A percentile compares a stretch with the other conserved stretches of the same genome.
Evolutionary conservation across 37 sponge, comb jelly and placozoan species (phyloP).

Genomic region (Halisarca cf. caerulea): DNA sequence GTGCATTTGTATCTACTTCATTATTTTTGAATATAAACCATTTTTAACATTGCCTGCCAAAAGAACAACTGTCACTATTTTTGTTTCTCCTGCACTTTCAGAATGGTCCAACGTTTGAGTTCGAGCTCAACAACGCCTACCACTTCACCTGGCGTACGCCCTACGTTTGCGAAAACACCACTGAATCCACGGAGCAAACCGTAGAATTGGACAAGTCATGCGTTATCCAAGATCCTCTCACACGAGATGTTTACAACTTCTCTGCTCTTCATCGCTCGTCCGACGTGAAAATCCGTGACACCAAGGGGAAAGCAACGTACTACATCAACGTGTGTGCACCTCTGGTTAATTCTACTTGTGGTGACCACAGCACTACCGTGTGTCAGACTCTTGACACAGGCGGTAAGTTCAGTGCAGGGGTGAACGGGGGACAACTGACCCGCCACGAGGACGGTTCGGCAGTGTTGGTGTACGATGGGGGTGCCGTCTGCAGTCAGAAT

Average conservation of each 20-base stretch:
- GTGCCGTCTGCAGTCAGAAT: conserved; percentile 35
- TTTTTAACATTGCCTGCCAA: too few relatives aligned
- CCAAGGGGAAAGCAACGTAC: neutral
- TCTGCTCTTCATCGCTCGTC: neutral
- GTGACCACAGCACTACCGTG: neutral
- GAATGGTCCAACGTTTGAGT: conserved; percentile 29
- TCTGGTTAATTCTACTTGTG: neutral
- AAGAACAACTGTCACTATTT: too few relatives aligned
- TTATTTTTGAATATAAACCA: too few relatives aligned
- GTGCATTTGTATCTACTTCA: too few relatives aligned
- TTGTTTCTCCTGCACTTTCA: too few relatives aligned
- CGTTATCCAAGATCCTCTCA: conserved; percentile 23
- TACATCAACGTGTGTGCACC: conserved; percentile 23
- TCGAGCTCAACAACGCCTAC: conserved; percentile 28
- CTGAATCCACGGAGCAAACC: neutral
- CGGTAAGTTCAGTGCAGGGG: conserved; percentile 10
- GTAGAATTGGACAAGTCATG: conserved; percentile 18
- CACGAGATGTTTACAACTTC: conserved; percentile 52
- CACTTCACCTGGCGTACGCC: conserved; percentile 66
- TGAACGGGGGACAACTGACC: neutral
- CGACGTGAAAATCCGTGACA: neutral
- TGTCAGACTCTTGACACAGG: conserved; percentile 54
- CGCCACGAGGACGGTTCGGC: conserved; percentile 42
- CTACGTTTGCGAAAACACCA: conserved; percentile 53
- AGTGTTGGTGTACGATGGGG: conserved; percentile 38